phyloP scores from a whole-genome alignment of 92 coral and sea anemone species.

The Chrysogorgia sp. region DNA sequence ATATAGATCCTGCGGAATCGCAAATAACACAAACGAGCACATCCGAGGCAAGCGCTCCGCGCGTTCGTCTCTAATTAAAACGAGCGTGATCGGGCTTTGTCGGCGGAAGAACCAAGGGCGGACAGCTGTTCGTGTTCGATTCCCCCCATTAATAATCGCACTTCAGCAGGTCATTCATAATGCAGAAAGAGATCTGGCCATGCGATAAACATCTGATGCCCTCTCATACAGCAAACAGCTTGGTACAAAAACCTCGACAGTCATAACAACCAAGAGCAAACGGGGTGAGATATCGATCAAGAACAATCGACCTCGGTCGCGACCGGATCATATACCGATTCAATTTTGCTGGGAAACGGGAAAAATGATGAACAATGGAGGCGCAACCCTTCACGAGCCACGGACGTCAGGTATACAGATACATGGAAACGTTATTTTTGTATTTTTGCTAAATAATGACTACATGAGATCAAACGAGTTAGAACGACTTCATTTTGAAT shows the following conservation, averaged over 20 bases:
- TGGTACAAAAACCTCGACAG: constrained; percentile 11
- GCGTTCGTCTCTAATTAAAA: background rate
- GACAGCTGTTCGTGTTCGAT: constrained; percentile 24
- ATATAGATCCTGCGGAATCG: too few species aligned
- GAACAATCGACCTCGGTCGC: constrained; percentile 8
- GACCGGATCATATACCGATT: background rate
- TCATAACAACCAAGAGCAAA: constrained; percentile 26
- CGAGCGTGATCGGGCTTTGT: background rate
- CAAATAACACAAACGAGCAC: too few species aligned
- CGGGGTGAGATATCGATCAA: background rate
- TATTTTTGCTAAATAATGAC: background rate
- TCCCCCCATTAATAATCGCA: constrained; percentile 33
- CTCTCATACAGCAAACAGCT: constrained; percentile 29
- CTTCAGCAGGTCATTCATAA: constrained; percentile 31
- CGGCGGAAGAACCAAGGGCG: background rate
- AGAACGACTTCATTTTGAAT: constrained; percentile 12
- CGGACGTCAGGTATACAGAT: background rate
- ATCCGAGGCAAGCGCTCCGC: too few species aligned
- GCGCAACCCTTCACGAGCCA: background rate
- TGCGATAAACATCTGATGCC: constrained; percentile 29
- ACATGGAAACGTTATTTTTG: background rate
- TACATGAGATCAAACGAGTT: constrained; percentile 1
- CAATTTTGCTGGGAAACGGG: background rate
- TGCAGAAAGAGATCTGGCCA: constrained; percentile 1
- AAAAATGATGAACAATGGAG: background rate